A percentile compares a stretch with the other conserved stretches of the same genome.
phyloP scores from a whole-genome alignment of 30 jellyfish, hydroid and myxozoan genomes.

The Sanderia malayensis region DNA sequence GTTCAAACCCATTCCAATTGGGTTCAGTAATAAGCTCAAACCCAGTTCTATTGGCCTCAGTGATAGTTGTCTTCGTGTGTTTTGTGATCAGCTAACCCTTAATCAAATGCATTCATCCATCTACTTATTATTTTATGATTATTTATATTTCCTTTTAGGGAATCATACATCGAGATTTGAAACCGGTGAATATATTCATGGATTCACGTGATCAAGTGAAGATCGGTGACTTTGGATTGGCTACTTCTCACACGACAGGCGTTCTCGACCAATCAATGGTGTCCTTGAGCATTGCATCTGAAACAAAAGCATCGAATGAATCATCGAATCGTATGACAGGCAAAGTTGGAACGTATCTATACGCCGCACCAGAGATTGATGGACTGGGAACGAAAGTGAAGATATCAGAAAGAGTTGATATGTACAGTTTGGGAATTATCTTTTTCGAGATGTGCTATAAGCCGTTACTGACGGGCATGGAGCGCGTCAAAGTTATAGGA shows the following conservation, averaged over 20 bases:
- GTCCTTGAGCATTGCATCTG: conserved; percentile 26
- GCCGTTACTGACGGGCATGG: conserved; percentile 90
- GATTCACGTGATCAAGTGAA: conserved; percentile 87
- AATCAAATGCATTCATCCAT: no score
- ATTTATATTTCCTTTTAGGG: conserved; percentile 48
- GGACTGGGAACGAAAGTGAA: conserved; percentile 43
- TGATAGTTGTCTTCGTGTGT: no score
- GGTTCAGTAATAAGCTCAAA: no score
- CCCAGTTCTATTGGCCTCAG: no score
- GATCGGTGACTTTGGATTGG: conserved; percentile 96
- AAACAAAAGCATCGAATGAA: conserved; percentile 42
- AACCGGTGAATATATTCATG: conserved; percentile 88
- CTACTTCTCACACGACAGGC: conserved; percentile 78
- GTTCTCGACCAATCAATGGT: conserved; percentile 29
- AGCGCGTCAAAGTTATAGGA: conserved; percentile 71
- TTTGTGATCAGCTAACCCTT: no score
- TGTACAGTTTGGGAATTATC: conserved; percentile 89
- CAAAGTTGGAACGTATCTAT: conserved; percentile 91
- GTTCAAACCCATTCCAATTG: no score
- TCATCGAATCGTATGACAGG: conserved; percentile 86
- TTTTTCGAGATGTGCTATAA: conserved; percentile 89
- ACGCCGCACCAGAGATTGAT: conserved; percentile 96
- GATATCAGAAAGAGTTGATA: conserved; percentile 83
- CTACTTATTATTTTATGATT: no score
- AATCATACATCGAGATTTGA: conserved; percentile 92